These are phyloP conservation scores for Idaea straminata DNA, from an alignment of 2,888 invertebrate genomes.

Conservation along the genomic window DNA sequence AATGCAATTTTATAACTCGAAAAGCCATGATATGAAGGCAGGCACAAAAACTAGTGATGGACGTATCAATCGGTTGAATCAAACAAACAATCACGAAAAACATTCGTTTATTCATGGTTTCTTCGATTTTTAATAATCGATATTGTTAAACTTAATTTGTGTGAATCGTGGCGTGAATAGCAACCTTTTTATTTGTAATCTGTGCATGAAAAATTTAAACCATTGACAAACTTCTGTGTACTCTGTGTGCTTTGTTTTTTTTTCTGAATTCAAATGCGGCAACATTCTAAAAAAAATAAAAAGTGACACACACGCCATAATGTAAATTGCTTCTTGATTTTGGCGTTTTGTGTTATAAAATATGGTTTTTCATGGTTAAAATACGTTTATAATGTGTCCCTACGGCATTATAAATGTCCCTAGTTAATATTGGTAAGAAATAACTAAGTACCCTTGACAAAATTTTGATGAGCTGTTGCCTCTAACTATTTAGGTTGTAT, in stretches of 20 bases:
- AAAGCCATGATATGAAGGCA: slow-evolving; percentile 17
- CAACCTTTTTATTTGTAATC: slow-evolving; percentile 12
- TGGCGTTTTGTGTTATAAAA: slow-evolving; percentile 73
- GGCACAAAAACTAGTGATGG: slow-evolving; percentile 15
- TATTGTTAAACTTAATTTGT: no score
- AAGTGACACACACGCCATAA: slow-evolving; percentile 81
- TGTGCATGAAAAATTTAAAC: slow-evolving; percentile 5
- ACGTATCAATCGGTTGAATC: not conserved
- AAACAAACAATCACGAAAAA: not conserved
- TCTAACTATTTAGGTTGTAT: slow-evolving; percentile 69
- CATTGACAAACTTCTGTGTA: not conserved
- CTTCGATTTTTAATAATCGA: slow-evolving; percentile 18
- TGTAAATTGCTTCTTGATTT: slow-evolving; percentile 77
- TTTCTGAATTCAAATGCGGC: slow-evolving; percentile 21
- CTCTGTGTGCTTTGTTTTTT: not conserved
- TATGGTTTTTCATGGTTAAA: slow-evolving; percentile 63
- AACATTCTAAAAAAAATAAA: slow-evolving; percentile 64
- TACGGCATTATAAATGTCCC: slow-evolving; percentile 72
- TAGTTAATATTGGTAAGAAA: slow-evolving; percentile 71
- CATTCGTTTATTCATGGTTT: no score
- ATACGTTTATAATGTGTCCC: slow-evolving; percentile 53
- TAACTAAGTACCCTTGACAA: slow-evolving; percentile 33
- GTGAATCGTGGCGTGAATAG: slow-evolving; percentile 2
- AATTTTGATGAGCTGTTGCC: slow-evolving; percentile 38
- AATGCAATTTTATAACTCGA: slow-evolving; percentile 14